Evolutionary conservation across 2,113 vertebrate species (phyloP), one percentile per base, ranked within the genome.

Genomic region (Chunga burmeisteri): DNA sequence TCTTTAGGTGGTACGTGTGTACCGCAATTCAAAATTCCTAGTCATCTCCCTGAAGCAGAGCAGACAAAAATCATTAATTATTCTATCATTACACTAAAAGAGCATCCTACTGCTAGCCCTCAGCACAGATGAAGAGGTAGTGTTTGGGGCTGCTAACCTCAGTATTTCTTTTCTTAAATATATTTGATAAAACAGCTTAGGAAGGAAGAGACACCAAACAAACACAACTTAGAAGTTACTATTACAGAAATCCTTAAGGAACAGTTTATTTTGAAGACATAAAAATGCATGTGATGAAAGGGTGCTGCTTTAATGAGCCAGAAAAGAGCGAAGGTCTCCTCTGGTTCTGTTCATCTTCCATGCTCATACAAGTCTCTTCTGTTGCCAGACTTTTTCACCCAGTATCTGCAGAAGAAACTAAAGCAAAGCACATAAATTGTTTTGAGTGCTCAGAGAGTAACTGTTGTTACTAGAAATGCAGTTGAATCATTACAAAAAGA

Each of bases 351-450:
- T 89, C 79, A 75, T 93, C 83, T 85, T 97, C 90, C 62, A 49
- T 91, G 67, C 55, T 84, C 55, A 11, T 38, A 40, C 11, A 65
- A 16, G 32, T 56, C 32, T 65, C 29, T 13, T 81, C 72, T n/a
- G 19, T 14, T 86, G 21, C 49, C 66, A 65, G 42, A 50, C n/a
- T 84, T 46, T 67, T 56, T 74, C 79, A 72, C 27, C 30, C 86
- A 55, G 42, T 56, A 86, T 46, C 73, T 92, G 73, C 66, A 93
- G 61, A 62, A 96, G 71, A 81, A 96, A 89, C 73, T 93, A 50
- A 82, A 95, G 73, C 17, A 90, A 74, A 89, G 79, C 66, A 38
- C n/a, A n/a, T 8, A 3, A 7, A 36, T 27, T 40, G 38, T 27
- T 93, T 53, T 55, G 62, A 58, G 42, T 17, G 15, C 30, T 53